These are phyloP conservation scores for Lepidocyrtoides sp. DNA, from an alignment of 2,888 invertebrate genomes.

Conservation along the genomic window DNA sequence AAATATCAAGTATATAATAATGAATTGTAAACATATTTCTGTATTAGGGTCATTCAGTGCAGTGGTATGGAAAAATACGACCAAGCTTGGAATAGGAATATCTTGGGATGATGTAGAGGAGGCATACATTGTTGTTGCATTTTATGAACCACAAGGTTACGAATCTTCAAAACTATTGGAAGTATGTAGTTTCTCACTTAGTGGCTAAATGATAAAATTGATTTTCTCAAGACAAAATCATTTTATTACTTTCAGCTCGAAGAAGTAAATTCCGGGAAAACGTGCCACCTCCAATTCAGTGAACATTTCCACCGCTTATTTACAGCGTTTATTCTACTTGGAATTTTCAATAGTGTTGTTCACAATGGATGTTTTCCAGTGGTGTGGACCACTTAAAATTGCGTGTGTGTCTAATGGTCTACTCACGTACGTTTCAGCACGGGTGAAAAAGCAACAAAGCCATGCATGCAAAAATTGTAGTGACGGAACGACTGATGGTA, in stretches of 20 bases:
- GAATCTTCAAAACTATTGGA: conserved; percentile 63
- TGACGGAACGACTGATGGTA: not conserved
- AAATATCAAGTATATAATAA: not conserved
- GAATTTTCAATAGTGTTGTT: conserved; percentile 33
- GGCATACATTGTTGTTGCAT: conserved; percentile 68
- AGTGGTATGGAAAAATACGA: conserved; percentile 77
- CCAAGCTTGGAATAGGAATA: conserved; percentile 77
- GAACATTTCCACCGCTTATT: not conserved
- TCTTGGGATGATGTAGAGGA: conserved; percentile 70
- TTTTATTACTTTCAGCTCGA: conserved; percentile 25
- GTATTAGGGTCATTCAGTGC: conserved; percentile 1
- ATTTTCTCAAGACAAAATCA: not conserved
- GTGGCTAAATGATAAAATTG: not conserved
- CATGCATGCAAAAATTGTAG: conserved; percentile 17
- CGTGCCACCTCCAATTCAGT: conserved; percentile 64
- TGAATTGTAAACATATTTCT: not conserved
- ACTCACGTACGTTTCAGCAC: not conserved
- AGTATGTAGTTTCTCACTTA: conserved; percentile 24
- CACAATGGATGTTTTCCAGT: not conserved
- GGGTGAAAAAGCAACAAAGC: not conserved
- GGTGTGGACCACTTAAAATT: not conserved
- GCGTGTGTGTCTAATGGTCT: not conserved
- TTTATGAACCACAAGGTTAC: conserved; percentile 77
- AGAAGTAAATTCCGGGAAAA: conserved; percentile 78
- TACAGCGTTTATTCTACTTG: conserved; percentile 37